Base-by-base conservation (phyloP, 92 coral and sea anemone species). In the Micromussa lordhowensis region DNA sequence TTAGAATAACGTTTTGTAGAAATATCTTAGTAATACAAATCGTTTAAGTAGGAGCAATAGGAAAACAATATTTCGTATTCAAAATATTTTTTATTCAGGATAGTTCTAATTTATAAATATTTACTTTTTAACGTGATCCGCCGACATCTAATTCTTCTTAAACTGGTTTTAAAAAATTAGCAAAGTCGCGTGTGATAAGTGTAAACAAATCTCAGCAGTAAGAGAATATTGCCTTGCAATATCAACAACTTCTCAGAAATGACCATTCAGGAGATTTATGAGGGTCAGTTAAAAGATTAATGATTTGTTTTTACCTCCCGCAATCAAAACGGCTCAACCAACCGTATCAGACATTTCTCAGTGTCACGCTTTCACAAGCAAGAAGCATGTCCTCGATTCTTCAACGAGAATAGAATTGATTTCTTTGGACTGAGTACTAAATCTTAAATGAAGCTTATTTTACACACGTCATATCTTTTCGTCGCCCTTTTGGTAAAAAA, bases 271-370 rank as follows among this genome's bases (percentile, higher is more conserved):
- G 5, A 66, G 34, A 66, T 66, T 66, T 66, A 28, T 66, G 71
- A 31, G 17, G 12, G 29, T 66, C 71, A 66, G 4, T 26, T 31
- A 66, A 28, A 4, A 66, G 71, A 66, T 18, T 9, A 66, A 66
- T 66, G 71, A 26, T 36, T 73, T 73, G 78, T 73, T 73, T 35
- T 73, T 36, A 32, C 44, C 78, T 35, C 51, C 8, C 51, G n/a
- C 64, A 68, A 68, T 24, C 61, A 28, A 28, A n/a, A 59, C 18
- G 6, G 12, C 12, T 44, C 86, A 82, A 53, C 68, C 86, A 82
- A 82, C 77, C 78, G 49, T 75, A 51, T 69, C 86, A 68, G 3
- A 28, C 29, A 48, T 10, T 64, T 73, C 5, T n/a, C 48, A 16
- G 5, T 38, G 85, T 82, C 85, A 82, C 21, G 54, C 57, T 22